Conservation (phyloP, 2,113 vertebrate species). For the Natator depressus region DNA sequence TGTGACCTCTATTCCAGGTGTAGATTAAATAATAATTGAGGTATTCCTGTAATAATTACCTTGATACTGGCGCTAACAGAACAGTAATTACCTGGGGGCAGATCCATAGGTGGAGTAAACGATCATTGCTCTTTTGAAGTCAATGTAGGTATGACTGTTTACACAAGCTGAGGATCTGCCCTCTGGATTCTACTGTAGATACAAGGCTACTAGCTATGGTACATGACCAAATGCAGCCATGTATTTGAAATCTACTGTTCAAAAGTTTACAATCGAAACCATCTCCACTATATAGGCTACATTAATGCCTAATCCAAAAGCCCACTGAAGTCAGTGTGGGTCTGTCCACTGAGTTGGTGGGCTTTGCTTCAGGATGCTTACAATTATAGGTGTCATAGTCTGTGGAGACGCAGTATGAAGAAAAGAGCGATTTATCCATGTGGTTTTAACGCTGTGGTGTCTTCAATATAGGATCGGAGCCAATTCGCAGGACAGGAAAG, state of each 20-base stretch:
- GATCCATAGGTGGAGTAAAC: not conserved
- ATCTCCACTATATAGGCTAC: not conserved
- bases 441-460: not conserved
- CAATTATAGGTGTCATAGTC: not conserved
- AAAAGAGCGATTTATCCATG: not conserved
- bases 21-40: not conserved
- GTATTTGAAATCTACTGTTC: not conserved
- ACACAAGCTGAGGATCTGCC: not conserved
- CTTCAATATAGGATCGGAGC: constrained; percentile 84
- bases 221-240: not conserved
- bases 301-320: not conserved
- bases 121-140: not conserved
- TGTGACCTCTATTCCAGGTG: not conserved
- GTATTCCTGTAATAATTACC: not conserved
- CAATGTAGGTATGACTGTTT: not conserved
- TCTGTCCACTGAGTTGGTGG: not conserved
- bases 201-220: not conserved
- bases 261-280: not conserved
- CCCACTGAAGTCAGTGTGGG: not conserved
- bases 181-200: not conserved
- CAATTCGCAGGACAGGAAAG: constrained; percentile 89
- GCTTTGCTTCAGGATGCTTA: not conserved
- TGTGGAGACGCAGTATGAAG: not conserved
- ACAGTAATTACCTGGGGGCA: not conserved
- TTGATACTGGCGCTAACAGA: not conserved